Conservation (phyloP, 2,797 vertebrate species). For the Galaxias olidus region DNA sequence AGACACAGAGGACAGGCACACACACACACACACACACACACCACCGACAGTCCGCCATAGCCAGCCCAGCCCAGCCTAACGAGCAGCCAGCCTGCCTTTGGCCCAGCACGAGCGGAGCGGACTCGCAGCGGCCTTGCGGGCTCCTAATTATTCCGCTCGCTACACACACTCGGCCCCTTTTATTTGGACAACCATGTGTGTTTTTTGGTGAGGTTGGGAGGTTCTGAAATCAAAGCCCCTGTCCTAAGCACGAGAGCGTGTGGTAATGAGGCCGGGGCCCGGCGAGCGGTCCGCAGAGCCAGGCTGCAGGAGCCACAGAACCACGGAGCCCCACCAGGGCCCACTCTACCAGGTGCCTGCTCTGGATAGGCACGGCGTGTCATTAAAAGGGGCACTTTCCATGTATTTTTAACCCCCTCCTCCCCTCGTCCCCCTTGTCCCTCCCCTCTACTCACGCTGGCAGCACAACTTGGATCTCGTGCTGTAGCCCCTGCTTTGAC, state of each 20-base stretch:
- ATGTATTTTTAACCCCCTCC: conserved; percentile 26
- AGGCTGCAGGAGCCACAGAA: conserved; percentile 26
- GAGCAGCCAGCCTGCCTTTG: conserved; percentile 48
- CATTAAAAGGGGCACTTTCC: conserved; percentile 39
- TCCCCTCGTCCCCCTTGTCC: conserved; percentile 12
- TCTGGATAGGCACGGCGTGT: conserved; percentile 30
- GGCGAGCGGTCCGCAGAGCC: conserved; percentile 42
- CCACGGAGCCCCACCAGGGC: conserved; percentile 36
- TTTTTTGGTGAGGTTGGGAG: conserved; percentile 15
- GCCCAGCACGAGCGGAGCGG: conserved; percentile 30
- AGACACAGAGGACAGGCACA: conserved; percentile 36
- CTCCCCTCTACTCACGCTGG: conserved; percentile 15
- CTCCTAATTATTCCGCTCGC: conserved; percentile 63
- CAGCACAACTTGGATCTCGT: conserved; percentile 37
- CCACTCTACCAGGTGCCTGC: conserved; percentile 42
- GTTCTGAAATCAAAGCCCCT: conserved; percentile 32
- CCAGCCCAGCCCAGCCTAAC: conserved; percentile 35
- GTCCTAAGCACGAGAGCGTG: not conserved
- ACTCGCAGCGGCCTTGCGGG: conserved; percentile 39
- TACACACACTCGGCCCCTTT: conserved; percentile 60
- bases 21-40: conserved; percentile 2
- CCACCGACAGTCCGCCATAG: conserved; percentile 5
- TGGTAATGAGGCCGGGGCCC: conserved; percentile 63
- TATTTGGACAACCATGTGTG: conserved; percentile 55
- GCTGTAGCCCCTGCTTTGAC: conserved; percentile 39